Evolutionary conservation across 2,888 invertebrate species (phyloP), one percentile per base, ranked within the genome.

Genomic region (Himalopsyche anomala): DNA sequence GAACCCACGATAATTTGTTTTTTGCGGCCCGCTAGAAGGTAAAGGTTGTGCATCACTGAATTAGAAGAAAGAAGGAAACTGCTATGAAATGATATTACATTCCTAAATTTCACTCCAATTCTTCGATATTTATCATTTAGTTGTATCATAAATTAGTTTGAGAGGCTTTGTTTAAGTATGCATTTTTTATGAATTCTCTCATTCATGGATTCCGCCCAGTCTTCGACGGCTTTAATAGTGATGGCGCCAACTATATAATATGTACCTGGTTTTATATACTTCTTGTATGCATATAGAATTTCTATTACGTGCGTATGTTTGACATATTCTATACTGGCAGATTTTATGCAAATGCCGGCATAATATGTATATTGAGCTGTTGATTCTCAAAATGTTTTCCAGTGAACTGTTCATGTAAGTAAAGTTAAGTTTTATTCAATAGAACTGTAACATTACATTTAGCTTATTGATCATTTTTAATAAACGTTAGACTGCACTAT

Each of bases 121-220:
- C 12, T 15, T 51, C 15, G 15, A 15, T 15, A 51, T 51, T 12
- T 45, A 45, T 11, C 4, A 2, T 51, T 51, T 15, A 51, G 2
- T 15, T 51, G 8, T 12, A 51, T 51, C 3, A 9, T 19, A 62
- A 56, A 69, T 38, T 12, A 74, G 74, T 74, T 74, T 74, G 36
- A 74, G 38, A 38, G 5, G 8, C 74, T 12, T 28, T 74, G 74
- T 74, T 74, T 74, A 12, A 74, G 28, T 38, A 12, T 74, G 15
- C 51, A 51, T 74, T 74, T 74, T 36, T 74, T 19, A 74, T 36
- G 12, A 38, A 74, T 51, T 51, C 74, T 51, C 74, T 74, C 74
- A 74, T 74, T 74, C 74, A 74, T 74, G 6, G 38, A 74, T 74
- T 74, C 74, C 36, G 38, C 19, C 12, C 74, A 74, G 19, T 74